Evolutionary conservation across 2,888 invertebrate genomes (phyloP).

Genomic region (Drosophila yooni): DNA sequence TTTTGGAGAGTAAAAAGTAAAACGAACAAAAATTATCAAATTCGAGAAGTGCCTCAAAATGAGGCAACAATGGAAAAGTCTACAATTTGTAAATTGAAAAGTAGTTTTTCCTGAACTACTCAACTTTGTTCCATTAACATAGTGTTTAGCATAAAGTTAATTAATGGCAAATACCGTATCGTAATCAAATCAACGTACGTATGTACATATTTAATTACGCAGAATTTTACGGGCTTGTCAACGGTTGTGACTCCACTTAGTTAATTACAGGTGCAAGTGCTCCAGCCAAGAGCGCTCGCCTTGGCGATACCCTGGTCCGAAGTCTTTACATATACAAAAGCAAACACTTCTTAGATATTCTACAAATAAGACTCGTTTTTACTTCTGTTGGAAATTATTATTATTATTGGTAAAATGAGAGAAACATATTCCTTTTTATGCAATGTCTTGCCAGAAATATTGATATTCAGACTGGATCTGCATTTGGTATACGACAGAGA

Average conservation of each 20-base stretch:
- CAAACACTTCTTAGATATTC: background rate
- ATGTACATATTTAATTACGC: background rate
- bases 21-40: background rate
- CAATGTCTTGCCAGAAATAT: background rate
- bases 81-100: background rate
- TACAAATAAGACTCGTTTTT: too few species aligned
- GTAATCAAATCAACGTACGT: background rate
- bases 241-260: constrained; percentile 8
- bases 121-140: background rate
- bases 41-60: background rate
- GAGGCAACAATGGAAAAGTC: background rate
- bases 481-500: background rate
- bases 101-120: background rate
- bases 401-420: too few species aligned
- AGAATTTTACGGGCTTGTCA: background rate
- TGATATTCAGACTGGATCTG: background rate
- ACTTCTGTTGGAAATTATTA: too few species aligned
- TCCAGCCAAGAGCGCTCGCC: background rate
- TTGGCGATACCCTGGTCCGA: background rate
- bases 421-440: background rate
- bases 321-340: background rate
- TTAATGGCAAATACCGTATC: background rate
- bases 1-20: background rate
- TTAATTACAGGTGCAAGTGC: constrained; percentile 4
- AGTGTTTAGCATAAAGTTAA: background rate